Evolutionary conservation across 2,888 invertebrate species (phyloP).

Genomic region (Plemyria rubiginata): DNA sequence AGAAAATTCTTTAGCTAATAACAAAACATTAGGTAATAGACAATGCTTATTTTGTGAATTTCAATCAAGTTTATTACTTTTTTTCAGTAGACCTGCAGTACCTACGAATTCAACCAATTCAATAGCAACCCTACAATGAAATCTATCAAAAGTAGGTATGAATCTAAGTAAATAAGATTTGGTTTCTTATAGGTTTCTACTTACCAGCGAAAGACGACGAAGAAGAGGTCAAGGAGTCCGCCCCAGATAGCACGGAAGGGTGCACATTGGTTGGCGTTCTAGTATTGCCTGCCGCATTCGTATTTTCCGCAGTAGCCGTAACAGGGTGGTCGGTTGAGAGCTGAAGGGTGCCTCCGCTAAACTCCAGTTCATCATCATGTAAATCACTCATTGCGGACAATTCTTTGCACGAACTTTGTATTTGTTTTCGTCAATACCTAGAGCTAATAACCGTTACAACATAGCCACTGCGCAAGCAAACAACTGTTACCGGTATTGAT

Average conservation of each 20-base stretch:
- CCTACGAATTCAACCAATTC: no score
- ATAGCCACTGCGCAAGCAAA: background rate
- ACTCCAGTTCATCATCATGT: slow-evolving; percentile 84
- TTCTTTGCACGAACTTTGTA: background rate
- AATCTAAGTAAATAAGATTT: no score
- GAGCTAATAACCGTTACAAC: background rate
- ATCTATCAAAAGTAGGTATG: no score
- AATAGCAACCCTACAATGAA: no score
- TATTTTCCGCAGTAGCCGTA: slow-evolving; percentile 49
- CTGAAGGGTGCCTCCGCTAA: slow-evolving; percentile 83
- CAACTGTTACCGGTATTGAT: no score
- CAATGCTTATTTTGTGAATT: no score
- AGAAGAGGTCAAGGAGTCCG: slow-evolving; percentile 76
- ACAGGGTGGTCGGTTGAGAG: slow-evolving; percentile 66
- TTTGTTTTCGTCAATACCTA: background rate
- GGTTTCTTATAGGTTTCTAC: background rate
- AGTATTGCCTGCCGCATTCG: slow-evolving; percentile 53
- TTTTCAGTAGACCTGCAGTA: no score
- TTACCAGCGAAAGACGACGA: slow-evolving; percentile 76
- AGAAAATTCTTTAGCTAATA: background rate
- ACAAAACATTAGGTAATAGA: no score
- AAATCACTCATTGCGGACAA: slow-evolving; percentile 66
- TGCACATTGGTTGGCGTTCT: slow-evolving; percentile 60
- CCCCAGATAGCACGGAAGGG: slow-evolving; percentile 77
- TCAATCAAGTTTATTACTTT: no score